phyloP scores from a whole-genome alignment of 2,888 invertebrate species.

The Zygaena filipendulae region DNA sequence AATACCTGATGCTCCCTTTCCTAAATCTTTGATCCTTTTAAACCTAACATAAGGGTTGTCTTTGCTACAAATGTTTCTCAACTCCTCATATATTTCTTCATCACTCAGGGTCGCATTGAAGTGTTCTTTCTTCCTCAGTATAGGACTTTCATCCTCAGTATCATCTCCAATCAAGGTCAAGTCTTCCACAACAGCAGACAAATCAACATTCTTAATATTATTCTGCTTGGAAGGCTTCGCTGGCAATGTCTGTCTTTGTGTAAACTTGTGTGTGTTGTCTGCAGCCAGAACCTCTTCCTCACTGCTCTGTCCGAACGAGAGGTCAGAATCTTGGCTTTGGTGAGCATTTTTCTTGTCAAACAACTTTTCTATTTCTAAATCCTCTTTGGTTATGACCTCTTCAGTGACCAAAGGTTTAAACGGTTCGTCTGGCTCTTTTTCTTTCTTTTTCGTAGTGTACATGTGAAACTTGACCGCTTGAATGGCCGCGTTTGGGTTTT shows the following conservation, averaged over 20 bases:
- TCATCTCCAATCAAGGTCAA: slow-evolving; percentile 51
- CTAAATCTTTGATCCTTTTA: slow-evolving; percentile 84
- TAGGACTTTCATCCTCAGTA: slow-evolving; percentile 66
- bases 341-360: slow-evolving; percentile 78
- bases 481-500: slow-evolving; percentile 90
- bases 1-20: slow-evolving; percentile 86
- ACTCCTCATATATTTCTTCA: slow-evolving; percentile 80
- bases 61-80: slow-evolving; percentile 82
- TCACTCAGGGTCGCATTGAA: slow-evolving; percentile 70
- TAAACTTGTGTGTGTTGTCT: slow-evolving; percentile 24
- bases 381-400: slow-evolving; percentile 83
- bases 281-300: slow-evolving; percentile 60
- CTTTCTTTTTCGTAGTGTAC: slow-evolving; percentile 82
- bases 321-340: slow-evolving; percentile 71
- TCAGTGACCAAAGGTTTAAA: slow-evolving; percentile 87
- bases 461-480: slow-evolving; percentile 93
- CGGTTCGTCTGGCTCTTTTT: slow-evolving; percentile 76
- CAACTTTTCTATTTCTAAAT: slow-evolving; percentile 83
- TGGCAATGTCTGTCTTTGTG: slow-evolving; percentile 68
- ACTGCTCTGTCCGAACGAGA: slow-evolving; percentile 62
- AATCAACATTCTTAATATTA: slow-evolving; percentile 43
- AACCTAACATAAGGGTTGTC: slow-evolving; percentile 86
- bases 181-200: slow-evolving; percentile 48
- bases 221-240: slow-evolving; percentile 50
- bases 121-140: slow-evolving; percentile 70